A percentile compares a stretch with the other conserved stretches of the same genome.
These are phyloP conservation scores for Chelon labrosus DNA, from an alignment of 2,797 vertebrate genomes.

Conservation along the genomic window DNA sequence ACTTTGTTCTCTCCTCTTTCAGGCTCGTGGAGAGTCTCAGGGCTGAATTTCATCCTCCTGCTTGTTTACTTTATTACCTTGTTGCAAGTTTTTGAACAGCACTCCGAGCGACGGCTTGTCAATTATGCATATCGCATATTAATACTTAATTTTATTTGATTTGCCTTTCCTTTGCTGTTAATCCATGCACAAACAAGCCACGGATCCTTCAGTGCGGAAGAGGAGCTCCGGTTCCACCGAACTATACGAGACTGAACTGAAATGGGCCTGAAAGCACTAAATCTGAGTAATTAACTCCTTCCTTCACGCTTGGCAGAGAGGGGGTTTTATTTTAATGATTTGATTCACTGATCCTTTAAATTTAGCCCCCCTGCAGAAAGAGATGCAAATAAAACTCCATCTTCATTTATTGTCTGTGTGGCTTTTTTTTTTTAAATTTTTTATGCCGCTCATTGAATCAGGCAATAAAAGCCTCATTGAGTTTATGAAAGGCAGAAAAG, in stretches of 20 bases:
- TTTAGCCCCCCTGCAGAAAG: conserved; percentile 81
- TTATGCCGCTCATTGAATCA: conserved; percentile 63
- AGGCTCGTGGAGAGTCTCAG: conserved; percentile 6
- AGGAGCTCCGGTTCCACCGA: conserved; percentile 45
- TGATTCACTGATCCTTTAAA: conserved; percentile 89
- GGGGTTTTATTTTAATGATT: conserved; percentile 86
- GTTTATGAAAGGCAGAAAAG: conserved; percentile 58
- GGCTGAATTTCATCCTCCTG: conserved; percentile 29
- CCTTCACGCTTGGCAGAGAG: conserved; percentile 81
- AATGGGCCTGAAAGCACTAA: conserved; percentile 64
- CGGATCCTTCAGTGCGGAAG: conserved; percentile 64
- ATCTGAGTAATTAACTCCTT: conserved; percentile 86
- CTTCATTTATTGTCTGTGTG: conserved; percentile 78
- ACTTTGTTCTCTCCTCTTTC: conserved; percentile 13
- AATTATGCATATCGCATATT: conserved; percentile 78
- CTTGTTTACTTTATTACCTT: conserved; percentile 72
- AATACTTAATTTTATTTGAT: conserved; percentile 80
- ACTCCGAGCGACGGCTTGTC: conserved; percentile 65
- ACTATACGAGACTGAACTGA: conserved; percentile 44
- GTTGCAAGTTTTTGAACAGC: conserved; percentile 61
- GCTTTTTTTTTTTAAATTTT: conserved; percentile 23
- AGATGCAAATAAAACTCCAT: conserved; percentile 72
- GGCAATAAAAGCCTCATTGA: conserved; percentile 64
- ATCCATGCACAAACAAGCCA: conserved; percentile 72
- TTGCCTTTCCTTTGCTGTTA: conserved; percentile 72